Evolutionary conservation across 2,113 vertebrate species (phyloP), one percentile per base, ranked within the genome.

Genomic region (Taurulus bubalis): DNA sequence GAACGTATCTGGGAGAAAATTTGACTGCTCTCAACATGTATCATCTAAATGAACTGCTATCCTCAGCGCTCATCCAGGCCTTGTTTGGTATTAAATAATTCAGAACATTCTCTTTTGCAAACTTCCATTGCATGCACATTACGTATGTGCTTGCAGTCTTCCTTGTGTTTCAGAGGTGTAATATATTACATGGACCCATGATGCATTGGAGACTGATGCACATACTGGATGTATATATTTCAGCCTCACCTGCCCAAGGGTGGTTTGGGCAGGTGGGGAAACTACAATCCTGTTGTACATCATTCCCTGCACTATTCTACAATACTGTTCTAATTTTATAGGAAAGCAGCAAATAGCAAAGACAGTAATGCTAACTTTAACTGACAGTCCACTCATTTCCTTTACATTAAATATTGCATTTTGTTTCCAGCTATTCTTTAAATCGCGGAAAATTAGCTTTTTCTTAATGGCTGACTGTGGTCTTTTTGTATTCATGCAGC

Each of bases 11-110:
- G 72, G 83, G 84, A 56, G 28, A 18, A 85, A 79, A 80, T 90
- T 78, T 89, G 83, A 91, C 90, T 77, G 80, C 86, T 82, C 80
- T 88, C 87, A 62, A 75, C 73, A 68, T 63, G 80, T 83, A 90
- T 93, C 90, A 90, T 87, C 83, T 86, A 93, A 94, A 93, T 90
- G 85, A 92, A 88, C 88, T 83, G 85, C 89, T 91, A 90, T 91
- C 89, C 86, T 85, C 82, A 70, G 89, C 34, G 16, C 87, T 90
- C 83, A 81, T 79, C 77, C 75, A 88, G 77, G 85, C 87, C 85
- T 93, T 92, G 87, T 91, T 93, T 90, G 86, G 83, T 88, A 77
- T 93, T 93, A 80, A 93, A 93, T 94, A 90, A 93, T 93, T 93
- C 92, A 94, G 72, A 56, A 85, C 65, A 71, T 87, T 88, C 85